phyloP scores from a whole-genome alignment of 1,140 invertebrate species.

The Papilio xuthus region DNA sequence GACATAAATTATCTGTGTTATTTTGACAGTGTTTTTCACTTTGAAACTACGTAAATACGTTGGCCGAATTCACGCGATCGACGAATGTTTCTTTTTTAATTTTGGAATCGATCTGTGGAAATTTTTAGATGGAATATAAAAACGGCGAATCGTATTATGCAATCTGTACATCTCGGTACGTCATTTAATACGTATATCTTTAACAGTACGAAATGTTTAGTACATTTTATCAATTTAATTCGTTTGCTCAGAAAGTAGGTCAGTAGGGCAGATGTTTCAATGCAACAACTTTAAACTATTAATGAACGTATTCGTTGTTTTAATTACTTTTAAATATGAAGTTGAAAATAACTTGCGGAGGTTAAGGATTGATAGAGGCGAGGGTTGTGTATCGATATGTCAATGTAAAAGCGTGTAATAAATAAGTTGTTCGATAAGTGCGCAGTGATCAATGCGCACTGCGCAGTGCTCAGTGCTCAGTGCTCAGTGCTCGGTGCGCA shows the following conservation, averaged over 20 bases:
- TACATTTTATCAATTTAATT: conserved; percentile 35
- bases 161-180: background rate
- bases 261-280: conserved; percentile 29
- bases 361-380: conserved; percentile 9
- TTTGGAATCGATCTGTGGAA: conserved; percentile 3
- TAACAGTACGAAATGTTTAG: background rate
- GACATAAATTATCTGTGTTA: conserved; percentile 39
- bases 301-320: background rate
- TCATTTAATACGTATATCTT: background rate
- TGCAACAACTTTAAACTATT: conserved; percentile 19
- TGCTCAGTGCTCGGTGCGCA: background rate
- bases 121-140: background rate
- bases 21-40: conserved; percentile 13
- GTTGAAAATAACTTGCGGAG: background rate
- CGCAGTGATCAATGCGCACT: background rate
- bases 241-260: conserved; percentile 28
- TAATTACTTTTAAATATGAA: background rate
- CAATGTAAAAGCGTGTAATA: conserved; percentile 32
- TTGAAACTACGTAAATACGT: background rate
- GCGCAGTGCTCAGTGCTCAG: background rate
- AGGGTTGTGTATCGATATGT: conserved; percentile 22
- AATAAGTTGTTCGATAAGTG: conserved; percentile 5
- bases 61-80: background rate
- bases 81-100: conserved; percentile 21
- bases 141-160: background rate